These are phyloP conservation scores for Stylophora pistillata DNA, from an alignment of 64 coral and sea anemone genomes.

Conservation along the genomic window DNA sequence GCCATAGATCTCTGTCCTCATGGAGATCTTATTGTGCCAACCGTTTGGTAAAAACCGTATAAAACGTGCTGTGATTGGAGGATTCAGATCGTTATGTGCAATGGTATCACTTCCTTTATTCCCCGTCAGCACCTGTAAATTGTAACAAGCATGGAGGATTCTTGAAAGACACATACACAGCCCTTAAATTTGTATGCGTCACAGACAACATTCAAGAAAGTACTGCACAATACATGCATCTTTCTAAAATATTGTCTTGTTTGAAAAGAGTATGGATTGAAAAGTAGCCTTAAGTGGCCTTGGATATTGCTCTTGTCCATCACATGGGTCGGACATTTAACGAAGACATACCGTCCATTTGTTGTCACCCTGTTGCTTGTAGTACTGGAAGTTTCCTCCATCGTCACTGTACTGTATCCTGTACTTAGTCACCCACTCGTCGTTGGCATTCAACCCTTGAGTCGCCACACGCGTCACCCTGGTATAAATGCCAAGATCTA, in stretches of 20 bases:
- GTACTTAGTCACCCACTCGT: too few species aligned
- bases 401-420: too few species aligned
- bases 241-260: not conserved
- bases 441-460: too few species aligned
- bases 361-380: too few species aligned
- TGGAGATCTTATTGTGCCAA: conserved; percentile 23
- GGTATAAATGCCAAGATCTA: too few species aligned
- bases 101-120: conserved; percentile 1
- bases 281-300: not conserved
- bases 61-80: not conserved
- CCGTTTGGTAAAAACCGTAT: not conserved
- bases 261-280: not conserved
- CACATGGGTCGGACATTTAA: too few species aligned
- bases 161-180: too few species aligned
- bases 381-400: too few species aligned
- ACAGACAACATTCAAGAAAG: not conserved
- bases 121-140: conserved; percentile 11
- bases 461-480: too few species aligned
- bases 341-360: too few species aligned
- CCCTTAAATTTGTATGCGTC: not conserved
- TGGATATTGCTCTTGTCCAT: not conserved
- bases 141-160: too few species aligned
- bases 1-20: conserved; percentile 19
- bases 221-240: not conserved
- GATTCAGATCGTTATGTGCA: not conserved